These are phyloP conservation scores for Spilarctia lutea DNA, from an alignment of 2,888 invertebrate genomes.

Conservation along the genomic window DNA sequence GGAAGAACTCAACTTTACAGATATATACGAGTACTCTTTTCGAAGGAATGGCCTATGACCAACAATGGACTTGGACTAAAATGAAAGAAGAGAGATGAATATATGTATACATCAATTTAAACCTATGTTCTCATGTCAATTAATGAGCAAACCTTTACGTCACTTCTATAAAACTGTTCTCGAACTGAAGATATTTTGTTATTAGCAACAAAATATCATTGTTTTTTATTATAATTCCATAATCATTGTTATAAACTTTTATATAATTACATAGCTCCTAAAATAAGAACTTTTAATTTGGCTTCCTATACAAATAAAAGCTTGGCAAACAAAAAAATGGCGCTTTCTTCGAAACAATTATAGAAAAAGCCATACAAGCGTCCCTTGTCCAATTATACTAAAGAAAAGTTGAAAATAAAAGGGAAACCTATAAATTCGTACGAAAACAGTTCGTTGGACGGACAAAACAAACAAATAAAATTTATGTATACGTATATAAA, in stretches of 20 bases:
- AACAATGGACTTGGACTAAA: background rate
- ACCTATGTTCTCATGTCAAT: background rate
- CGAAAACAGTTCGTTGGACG: conserved; percentile 66
- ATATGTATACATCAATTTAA: background rate
- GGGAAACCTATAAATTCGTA: conserved; percentile 72
- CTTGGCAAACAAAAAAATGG: conserved; percentile 21
- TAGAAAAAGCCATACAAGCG: conserved; percentile 49
- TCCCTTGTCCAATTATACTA: conserved; percentile 52
- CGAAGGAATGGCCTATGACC: background rate
- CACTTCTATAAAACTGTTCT: background rate
- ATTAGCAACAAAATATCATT: background rate
- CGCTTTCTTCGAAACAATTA: conserved; percentile 41
- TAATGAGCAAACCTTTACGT: background rate
- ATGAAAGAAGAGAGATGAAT: background rate
- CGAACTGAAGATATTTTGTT: too few relatives aligned
- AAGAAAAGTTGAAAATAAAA: conserved; percentile 65
- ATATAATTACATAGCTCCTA: background rate
- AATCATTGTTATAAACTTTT: background rate
- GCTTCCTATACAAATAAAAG: conserved; percentile 7
- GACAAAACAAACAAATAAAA: conserved; percentile 76
- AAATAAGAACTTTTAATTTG: background rate
- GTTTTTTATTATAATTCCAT: background rate
- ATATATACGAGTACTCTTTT: too few relatives aligned
- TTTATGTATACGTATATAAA: conserved; percentile 63
- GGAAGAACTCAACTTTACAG: background rate